A percentile compares a stretch with the other conserved stretches of the same genome.
Conservation (phyloP, 2,888 invertebrate species). For the Limnephilus rhombicus region DNA sequence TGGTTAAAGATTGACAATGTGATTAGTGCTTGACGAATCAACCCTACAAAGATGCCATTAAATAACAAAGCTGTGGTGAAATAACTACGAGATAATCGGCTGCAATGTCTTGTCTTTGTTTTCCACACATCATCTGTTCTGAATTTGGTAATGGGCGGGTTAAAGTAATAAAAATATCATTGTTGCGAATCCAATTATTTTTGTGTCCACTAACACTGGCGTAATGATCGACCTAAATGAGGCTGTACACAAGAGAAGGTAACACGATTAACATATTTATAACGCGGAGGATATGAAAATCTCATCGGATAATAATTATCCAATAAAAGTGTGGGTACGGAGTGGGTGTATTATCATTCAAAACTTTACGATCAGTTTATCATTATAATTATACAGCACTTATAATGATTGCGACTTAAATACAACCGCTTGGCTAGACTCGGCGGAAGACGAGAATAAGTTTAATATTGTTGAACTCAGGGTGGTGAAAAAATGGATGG, state of each 20-base stretch:
- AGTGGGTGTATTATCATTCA: slow-evolving; percentile 29
- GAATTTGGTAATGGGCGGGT: slow-evolving; percentile 1
- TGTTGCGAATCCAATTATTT: neutral
- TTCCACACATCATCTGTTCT: neutral
- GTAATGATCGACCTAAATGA: neutral
- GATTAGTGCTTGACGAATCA: neutral
- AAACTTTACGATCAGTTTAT: slow-evolving; percentile 42
- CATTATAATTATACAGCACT: slow-evolving; percentile 32
- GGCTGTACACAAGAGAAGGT: neutral
- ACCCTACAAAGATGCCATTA: neutral
- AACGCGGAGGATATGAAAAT: slow-evolving; percentile 23
- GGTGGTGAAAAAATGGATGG: neutral
- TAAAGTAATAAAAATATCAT: neutral
- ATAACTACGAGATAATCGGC: neutral
- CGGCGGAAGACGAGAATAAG: neutral
- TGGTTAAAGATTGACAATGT: neutral
- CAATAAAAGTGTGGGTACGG: slow-evolving; percentile 17
- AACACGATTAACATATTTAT: slow-evolving; percentile 19
- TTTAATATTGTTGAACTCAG: neutral
- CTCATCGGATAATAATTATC: slow-evolving; percentile 31
- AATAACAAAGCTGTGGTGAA: neutral
- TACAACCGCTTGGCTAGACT: neutral
- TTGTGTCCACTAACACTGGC: neutral
- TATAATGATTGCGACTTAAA: slow-evolving; percentile 10
- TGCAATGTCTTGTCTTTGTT: neutral